A percentile compares a stretch with the other conserved stretches of the same genome.
These are phyloP conservation scores for Brachionus rotundiformis DNA, from an alignment of 1,140 invertebrate genomes.

Conservation along the genomic window DNA sequence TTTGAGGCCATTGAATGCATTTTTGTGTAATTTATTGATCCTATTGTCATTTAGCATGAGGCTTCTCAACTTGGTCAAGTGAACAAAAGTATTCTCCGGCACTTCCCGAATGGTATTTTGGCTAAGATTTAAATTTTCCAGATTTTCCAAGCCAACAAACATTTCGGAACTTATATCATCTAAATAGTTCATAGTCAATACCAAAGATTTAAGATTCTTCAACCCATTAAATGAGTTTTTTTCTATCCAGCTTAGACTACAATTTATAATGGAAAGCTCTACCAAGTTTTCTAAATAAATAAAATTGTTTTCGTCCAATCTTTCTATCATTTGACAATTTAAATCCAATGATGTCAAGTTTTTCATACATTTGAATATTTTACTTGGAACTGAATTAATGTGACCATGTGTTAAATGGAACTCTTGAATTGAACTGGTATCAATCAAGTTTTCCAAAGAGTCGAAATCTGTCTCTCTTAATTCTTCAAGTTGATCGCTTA, in stretches of 20 bases:
- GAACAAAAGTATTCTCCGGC: background rate
- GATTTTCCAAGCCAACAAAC: background rate
- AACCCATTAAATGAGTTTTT: background rate
- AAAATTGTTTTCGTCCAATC: background rate
- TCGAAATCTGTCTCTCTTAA: background rate
- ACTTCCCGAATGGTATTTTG: conserved; percentile 13
- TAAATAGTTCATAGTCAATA: conserved; percentile 22
- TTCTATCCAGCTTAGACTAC: background rate
- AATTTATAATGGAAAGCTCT: background rate
- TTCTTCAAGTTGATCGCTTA: background rate
- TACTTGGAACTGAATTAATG: background rate
- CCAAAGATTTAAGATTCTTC: background rate
- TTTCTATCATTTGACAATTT: conserved; percentile 8
- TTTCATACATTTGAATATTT: background rate
- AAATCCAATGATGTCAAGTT: background rate
- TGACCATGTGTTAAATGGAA: background rate
- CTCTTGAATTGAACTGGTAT: background rate
- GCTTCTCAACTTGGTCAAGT: background rate
- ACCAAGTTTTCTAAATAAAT: conserved; percentile 1
- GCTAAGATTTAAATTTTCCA: conserved; percentile 12
- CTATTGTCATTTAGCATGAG: background rate
- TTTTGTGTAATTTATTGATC: background rate
- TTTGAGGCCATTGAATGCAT: background rate
- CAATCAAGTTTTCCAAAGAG: background rate
- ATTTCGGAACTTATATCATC: background rate